phyloP scores from a whole-genome alignment of 1,140 invertebrate genomes.

The Heliothis subflexa region DNA sequence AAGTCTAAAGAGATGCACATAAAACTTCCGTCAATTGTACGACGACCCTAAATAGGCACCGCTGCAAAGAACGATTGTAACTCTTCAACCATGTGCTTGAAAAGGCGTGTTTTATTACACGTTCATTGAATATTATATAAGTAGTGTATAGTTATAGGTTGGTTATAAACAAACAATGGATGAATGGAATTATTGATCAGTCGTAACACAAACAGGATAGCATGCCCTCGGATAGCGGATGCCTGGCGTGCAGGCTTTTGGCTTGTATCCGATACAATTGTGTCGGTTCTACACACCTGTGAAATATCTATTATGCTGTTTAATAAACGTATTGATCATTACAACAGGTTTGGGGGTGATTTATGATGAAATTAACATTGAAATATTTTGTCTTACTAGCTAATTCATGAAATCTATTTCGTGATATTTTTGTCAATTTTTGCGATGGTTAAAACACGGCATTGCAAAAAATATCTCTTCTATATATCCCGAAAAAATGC shows the following conservation, averaged over 20 bases:
- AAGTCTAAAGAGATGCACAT: background rate
- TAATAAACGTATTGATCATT: too few relatives aligned
- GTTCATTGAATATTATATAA: constrained; percentile 31
- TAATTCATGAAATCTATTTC: too few relatives aligned
- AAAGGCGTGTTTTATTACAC: background rate
- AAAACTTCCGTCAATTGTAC: background rate
- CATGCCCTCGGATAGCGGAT: constrained; percentile 9
- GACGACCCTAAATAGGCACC: background rate
- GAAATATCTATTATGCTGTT: background rate
- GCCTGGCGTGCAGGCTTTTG: constrained; percentile 7
- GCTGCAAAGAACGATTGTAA: background rate
- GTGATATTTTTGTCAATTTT: too few relatives aligned
- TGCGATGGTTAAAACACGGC: too few relatives aligned
- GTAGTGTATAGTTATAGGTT: background rate
- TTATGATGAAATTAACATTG: too few relatives aligned
- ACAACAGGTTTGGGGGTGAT: too few relatives aligned
- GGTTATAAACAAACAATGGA: constrained; percentile 38
- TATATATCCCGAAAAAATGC: too few relatives aligned
- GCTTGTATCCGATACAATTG: background rate
- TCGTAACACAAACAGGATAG: constrained; percentile 34
- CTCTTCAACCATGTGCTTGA: background rate
- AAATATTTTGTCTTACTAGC: too few relatives aligned
- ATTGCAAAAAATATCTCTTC: too few relatives aligned
- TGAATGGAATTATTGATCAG: constrained; percentile 45
- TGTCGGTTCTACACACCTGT: constrained; percentile 1